Evolutionary conservation across 2,797 vertebrate species (phyloP).

Genomic region (Melanotaenia parkinsoni): DNA sequence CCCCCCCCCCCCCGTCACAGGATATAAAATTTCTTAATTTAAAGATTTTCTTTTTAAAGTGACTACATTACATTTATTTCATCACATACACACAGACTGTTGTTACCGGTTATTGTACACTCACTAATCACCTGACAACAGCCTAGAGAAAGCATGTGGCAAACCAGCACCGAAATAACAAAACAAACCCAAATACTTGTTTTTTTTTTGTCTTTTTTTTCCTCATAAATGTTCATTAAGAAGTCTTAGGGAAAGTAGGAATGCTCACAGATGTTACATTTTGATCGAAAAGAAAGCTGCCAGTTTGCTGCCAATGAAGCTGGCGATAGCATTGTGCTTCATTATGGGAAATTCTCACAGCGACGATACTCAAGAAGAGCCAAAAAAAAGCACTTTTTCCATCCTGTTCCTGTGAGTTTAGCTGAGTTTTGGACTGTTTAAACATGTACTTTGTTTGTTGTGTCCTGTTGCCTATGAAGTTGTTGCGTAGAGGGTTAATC

Average conservation of each 20-base stretch:
- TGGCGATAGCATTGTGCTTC: conserved; percentile 68
- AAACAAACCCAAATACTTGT: background rate
- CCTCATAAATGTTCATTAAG: background rate
- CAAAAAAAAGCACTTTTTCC: conserved; percentile 2
- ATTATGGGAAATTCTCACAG: conserved; percentile 26
- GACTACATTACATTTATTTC: conserved; percentile 53
- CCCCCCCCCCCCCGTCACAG: conserved; percentile 48
- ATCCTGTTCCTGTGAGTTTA: conserved; percentile 1
- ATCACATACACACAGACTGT: conserved; percentile 45
- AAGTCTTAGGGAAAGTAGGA: background rate
- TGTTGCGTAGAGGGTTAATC: background rate
- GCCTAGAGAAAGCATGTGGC: conserved; percentile 54
- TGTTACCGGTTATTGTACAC: conserved; percentile 64
- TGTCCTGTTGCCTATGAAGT: conserved; percentile 37
- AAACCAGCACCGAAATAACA: conserved; percentile 28
- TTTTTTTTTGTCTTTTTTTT: background rate
- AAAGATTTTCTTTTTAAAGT: conserved; percentile 23
- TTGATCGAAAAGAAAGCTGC: conserved; percentile 23
- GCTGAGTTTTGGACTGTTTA: conserved; percentile 1
- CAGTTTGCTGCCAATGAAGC: conserved; percentile 21
- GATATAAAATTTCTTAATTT: conserved; percentile 56
- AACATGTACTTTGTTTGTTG: conserved; percentile 18
- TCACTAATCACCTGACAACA: conserved; percentile 70
- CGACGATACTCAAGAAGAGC: background rate
- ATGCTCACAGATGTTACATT: background rate